Evolutionary conservation across 2,113 vertebrate genomes (phyloP), one percentile per base, ranked within the genome.

Genomic region (Morone saxatilis): DNA sequence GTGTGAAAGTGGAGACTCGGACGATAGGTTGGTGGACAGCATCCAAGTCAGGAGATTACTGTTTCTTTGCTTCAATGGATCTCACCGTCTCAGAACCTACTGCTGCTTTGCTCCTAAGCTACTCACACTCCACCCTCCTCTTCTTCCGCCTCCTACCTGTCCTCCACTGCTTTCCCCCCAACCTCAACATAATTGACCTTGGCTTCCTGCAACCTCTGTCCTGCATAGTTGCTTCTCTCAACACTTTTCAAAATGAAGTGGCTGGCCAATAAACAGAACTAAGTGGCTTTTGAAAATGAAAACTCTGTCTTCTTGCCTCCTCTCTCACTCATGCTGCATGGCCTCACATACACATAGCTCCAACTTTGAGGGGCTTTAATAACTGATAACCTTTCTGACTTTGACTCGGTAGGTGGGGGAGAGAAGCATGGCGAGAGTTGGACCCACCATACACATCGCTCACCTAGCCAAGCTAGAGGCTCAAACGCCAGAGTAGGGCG

Each of bases 361-460:
- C 77, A 91, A 77, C 80, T 78, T 88, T 84, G 75, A 71, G 84
- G 83, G 75, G 73, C 83, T 89, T 90, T 88, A 93, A 92, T 84
- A 92, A 90, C 85, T 74, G 20, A 93, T 92, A 90, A 91, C 88
- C 90, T 83, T 65, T 91, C 78, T 87, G 83, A 90, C 88, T 90
- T 83, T 67, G 83, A 80, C 89, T 91, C 71, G 3, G 76, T 75
- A 50, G 88, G 87, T 71, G 67, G 78, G 51, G 83, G 75, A 75
- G 25, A 6, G 20, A 78, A 84, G 71, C 80, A 57, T 53, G 62
- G 73, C 6, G 69, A 82, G 88, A 92, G 68, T 83, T 86, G 87
- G 88, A 93, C 67, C 69, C 73, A 68, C 31, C 66, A 76, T 62
- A 59, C 74, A 69, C 72, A 50, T 69, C 2, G 60, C 71, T 94